Evolutionary conservation across 2,888 invertebrate species (phyloP).

Genomic region (Nyleta sp.): DNA sequence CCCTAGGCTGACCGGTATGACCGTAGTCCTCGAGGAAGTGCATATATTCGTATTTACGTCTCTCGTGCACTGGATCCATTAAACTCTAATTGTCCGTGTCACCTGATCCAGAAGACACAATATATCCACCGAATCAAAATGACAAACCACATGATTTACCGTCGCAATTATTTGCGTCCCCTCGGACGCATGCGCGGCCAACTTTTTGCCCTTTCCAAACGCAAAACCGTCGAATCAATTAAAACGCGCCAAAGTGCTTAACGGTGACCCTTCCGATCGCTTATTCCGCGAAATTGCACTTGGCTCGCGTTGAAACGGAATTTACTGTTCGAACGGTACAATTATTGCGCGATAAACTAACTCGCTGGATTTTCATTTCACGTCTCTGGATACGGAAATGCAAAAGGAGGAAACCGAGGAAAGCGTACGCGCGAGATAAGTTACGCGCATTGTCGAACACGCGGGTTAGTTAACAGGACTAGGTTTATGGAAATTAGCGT

Average conservation of each 20-base stretch:
- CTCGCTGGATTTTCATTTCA: neutral
- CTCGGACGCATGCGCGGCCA: too few species aligned
- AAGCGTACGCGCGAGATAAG: constrained; percentile 17
- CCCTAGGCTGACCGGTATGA: constrained; percentile 49
- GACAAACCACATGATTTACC: constrained; percentile 70
- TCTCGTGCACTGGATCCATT: constrained; percentile 55
- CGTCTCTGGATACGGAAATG: neutral
- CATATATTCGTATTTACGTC: constrained; percentile 22
- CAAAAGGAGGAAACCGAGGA: neutral
- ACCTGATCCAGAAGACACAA: constrained; percentile 29
- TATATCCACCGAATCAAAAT: constrained; percentile 45
- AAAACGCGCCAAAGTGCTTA: too few species aligned
- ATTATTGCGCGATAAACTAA: neutral
- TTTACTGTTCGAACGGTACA: too few species aligned
- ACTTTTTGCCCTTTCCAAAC: neutral
- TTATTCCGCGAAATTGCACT: too few species aligned
- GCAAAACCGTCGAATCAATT: too few species aligned
- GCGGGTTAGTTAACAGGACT: constrained; percentile 58
- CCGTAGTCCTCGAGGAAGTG: too few species aligned
- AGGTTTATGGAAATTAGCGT: constrained; percentile 74
- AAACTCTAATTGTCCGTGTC: constrained; percentile 55
- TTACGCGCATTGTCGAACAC: constrained; percentile 52
- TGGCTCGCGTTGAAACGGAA: too few species aligned
- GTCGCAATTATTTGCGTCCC: constrained; percentile 73
- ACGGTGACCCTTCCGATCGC: too few species aligned